A percentile compares a stretch with the other conserved stretches of the same genome.
These are phyloP conservation scores for Centroberyx gerrardi DNA, from an alignment of 2,797 vertebrate genomes.

Conservation along the genomic window DNA sequence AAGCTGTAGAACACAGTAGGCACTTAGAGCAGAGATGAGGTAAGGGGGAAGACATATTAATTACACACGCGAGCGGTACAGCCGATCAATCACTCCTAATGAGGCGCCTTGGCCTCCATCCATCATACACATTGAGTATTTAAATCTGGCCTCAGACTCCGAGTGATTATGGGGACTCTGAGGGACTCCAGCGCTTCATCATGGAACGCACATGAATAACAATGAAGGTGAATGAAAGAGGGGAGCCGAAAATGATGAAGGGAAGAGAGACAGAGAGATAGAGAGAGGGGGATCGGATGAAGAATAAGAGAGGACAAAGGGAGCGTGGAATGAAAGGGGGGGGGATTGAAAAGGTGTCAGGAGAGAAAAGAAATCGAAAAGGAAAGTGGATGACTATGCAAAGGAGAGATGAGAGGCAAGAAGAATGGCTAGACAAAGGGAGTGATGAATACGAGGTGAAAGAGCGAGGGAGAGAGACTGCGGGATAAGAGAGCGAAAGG, in stretches of 20 bases:
- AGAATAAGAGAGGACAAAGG: slow-evolving; percentile 68
- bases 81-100: slow-evolving; percentile 82
- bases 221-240: slow-evolving; percentile 76
- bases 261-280: slow-evolving; percentile 30
- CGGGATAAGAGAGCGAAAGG: background rate
- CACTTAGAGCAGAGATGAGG: slow-evolving; percentile 30
- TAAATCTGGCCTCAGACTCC: slow-evolving; percentile 75
- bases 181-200: slow-evolving; percentile 74
- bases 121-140: slow-evolving; percentile 80
- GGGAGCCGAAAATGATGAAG: slow-evolving; percentile 57
- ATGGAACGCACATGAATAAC: slow-evolving; percentile 75
- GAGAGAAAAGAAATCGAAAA: slow-evolving; percentile 61
- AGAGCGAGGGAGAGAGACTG: slow-evolving; percentile 6
- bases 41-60: slow-evolving; percentile 75
- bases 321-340: slow-evolving; percentile 47
- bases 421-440: slow-evolving; percentile 40
- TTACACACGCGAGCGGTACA: slow-evolving; percentile 66
- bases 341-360: slow-evolving; percentile 67
- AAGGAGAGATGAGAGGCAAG: slow-evolving; percentile 43
- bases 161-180: slow-evolving; percentile 75
- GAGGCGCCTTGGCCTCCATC: slow-evolving; percentile 76
- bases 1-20: slow-evolving; percentile 55
- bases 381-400: slow-evolving; percentile 63
- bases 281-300: slow-evolving; percentile 23
- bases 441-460: slow-evolving; percentile 31